Base-by-base conservation (phyloP, 2,888 invertebrate species). In the Drosophila hamatofila region DNA sequence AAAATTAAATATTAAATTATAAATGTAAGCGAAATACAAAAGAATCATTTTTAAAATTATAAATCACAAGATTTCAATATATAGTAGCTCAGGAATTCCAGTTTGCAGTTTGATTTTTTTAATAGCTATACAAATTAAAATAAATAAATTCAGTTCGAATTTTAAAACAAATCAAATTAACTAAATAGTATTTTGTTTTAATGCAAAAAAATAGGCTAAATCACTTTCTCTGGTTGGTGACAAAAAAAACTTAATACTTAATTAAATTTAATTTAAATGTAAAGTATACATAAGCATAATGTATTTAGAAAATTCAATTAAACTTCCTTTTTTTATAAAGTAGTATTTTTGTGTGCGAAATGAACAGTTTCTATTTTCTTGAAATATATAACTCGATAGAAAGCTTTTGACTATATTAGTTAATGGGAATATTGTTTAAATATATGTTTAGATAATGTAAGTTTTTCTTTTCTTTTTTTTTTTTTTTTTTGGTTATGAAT, bases 31-130 rank as follows among this genome's bases (percentile, higher is more conserved):
- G 21, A 44, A 72, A 64, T 51, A 49, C 21, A 14, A 39, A 33
- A 42, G 9, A 30, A 18, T 18, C 9, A 30, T 49, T 54, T 30
- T 55, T n/a, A 37, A 76, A 71, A 72, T 46, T 61, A 52, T 51
- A 56, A 72, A 76, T 76, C 77, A 77, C 76, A 76, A 57, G 42
- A 61, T 63, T 72, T 59, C 33, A 65, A 77, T 37, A 44, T 33
- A 44, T 55, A 48, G 62, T 60, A 30, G 68, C 56, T 58, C 39
- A 77, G 76, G 73, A 77, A 77, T 77, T 77, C 63, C 54, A 54
- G 71, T 75, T 75, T 61, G 64, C 61, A 64, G 59, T 69, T 69
- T 69, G 44, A 33, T 62, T 63, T 62, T 63, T 55, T 37, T 35
- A 60, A 57, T 30, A 49, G 27, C 35, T 54, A 37, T 21, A 27